These are phyloP conservation scores for Odontomyia ornata DNA, from an alignment of 2,888 invertebrate genomes.

Conservation along the genomic window DNA sequence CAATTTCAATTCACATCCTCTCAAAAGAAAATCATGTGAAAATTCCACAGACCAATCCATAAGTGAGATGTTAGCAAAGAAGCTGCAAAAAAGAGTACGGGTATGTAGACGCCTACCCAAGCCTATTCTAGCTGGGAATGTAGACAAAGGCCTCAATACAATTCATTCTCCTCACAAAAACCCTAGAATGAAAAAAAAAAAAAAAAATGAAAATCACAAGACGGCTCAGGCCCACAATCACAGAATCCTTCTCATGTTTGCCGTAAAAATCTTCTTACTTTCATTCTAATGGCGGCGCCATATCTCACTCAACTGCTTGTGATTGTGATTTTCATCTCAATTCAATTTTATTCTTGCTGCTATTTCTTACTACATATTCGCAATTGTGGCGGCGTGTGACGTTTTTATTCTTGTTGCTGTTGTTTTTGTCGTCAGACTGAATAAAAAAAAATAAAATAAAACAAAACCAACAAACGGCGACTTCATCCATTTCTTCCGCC, in stretches of 20 bases:
- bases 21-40: slow-evolving; percentile 1
- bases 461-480: slow-evolving; percentile 27
- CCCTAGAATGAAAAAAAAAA: too few relatives aligned
- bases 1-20: too few relatives aligned
- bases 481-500: slow-evolving; percentile 38
- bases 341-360: background rate
- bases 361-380: background rate
- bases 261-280: slow-evolving; percentile 36
- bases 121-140: too few relatives aligned
- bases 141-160: too few relatives aligned
- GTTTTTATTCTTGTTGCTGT: background rate
- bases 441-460: slow-evolving; percentile 17
- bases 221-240: too few relatives aligned
- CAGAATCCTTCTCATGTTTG: too few relatives aligned
- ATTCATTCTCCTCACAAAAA: too few relatives aligned
- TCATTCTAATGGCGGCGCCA: slow-evolving; percentile 45
- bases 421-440: background rate
- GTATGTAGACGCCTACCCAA: too few relatives aligned
- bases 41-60: slow-evolving; percentile 2
- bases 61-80: too few relatives aligned
- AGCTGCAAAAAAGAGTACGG: too few relatives aligned
- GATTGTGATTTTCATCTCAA: slow-evolving; percentile 9
- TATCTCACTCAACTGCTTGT: slow-evolving; percentile 23
- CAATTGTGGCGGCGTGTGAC: background rate
- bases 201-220: too few relatives aligned